phyloP scores from a whole-genome alignment of 1,140 invertebrate species.

The Drosophila elegans region DNA sequence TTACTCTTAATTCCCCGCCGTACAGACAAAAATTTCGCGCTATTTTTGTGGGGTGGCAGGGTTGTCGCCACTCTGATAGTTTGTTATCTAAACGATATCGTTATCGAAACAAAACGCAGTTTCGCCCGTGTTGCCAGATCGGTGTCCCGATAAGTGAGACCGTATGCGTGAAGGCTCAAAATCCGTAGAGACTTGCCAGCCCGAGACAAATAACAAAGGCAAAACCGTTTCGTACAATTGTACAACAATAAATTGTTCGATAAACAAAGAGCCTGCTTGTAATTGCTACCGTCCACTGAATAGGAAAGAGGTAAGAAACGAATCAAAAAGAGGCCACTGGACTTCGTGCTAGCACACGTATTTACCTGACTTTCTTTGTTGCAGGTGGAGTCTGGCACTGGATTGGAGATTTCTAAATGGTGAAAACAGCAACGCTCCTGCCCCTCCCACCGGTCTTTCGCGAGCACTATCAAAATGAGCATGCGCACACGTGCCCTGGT shows the following conservation, averaged over 20 bases:
- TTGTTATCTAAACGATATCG: not conserved
- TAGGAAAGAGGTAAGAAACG: not conserved
- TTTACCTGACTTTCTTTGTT: constrained; percentile 34
- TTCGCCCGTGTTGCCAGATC: not conserved
- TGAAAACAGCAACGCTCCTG: constrained; percentile 27
- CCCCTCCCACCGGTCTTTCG: constrained; percentile 22
- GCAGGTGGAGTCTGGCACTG: constrained; percentile 21
- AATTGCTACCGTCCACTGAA: not conserved
- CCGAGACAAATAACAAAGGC: constrained; percentile 20
- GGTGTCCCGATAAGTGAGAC: not conserved
- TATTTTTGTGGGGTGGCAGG: constrained; percentile 53
- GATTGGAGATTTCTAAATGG: constrained; percentile 28
- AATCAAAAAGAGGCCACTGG: not conserved
- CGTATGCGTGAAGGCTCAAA: not conserved
- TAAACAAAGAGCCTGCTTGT: constrained; percentile 21
- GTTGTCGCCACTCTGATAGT: not conserved
- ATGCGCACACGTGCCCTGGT: constrained; percentile 87
- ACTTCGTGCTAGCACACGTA: not conserved
- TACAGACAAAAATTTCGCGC: constrained; percentile 69
- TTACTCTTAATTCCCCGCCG: constrained; percentile 34
- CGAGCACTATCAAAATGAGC: constrained; percentile 66
- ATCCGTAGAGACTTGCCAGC: not conserved
- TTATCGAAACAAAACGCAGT: not conserved
- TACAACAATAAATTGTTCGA: not conserved
- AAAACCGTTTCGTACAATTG: constrained; percentile 1